Percentiles rank a stretch among this genome's conserved stretches.
These are phyloP conservation scores for Ectemnius continuus DNA, from an alignment of 2,888 invertebrate species.

Conservation along the genomic window DNA sequence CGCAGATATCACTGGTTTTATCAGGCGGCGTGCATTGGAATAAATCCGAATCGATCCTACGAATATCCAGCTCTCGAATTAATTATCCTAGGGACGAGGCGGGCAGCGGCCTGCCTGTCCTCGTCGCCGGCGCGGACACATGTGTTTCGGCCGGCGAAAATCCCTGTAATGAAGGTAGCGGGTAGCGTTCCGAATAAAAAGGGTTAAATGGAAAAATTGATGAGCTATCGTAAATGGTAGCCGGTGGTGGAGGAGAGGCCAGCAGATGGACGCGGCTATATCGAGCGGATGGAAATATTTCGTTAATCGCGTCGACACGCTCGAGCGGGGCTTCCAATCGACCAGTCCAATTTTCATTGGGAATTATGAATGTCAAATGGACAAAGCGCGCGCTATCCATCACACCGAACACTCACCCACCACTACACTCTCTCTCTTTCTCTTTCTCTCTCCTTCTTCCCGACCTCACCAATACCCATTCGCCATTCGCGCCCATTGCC, in stretches of 20 bases:
- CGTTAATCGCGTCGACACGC: constrained; percentile 25
- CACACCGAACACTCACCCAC: too few species aligned
- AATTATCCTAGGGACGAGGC: constrained; percentile 28
- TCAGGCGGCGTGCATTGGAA: not conserved
- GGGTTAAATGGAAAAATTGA: constrained; percentile 22
- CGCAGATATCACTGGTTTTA: not conserved
- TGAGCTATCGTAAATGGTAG: constrained; percentile 41
- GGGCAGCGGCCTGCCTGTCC: too few species aligned
- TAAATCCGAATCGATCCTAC: not conserved
- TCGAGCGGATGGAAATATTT: constrained; percentile 23
- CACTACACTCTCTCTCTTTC: too few species aligned
- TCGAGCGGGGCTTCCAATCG: not conserved
- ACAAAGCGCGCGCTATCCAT: too few species aligned
- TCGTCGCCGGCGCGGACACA: too few species aligned
- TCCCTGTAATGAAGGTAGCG: constrained; percentile 17
- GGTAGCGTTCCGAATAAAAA: constrained; percentile 13
- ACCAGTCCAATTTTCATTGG: not conserved
- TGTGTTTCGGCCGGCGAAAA: not conserved
- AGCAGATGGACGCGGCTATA: constrained; percentile 10
- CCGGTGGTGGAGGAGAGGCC: too few species aligned
- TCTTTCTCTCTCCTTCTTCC: too few species aligned
- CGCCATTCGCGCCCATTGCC: too few species aligned
- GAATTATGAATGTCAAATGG: constrained; percentile 14
- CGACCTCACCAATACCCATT: too few species aligned
- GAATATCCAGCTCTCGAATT: constrained; percentile 15